These are phyloP conservation scores for Rhabditoides inermis DNA, from an alignment of 2,888 invertebrate species.

Conservation along the genomic window DNA sequence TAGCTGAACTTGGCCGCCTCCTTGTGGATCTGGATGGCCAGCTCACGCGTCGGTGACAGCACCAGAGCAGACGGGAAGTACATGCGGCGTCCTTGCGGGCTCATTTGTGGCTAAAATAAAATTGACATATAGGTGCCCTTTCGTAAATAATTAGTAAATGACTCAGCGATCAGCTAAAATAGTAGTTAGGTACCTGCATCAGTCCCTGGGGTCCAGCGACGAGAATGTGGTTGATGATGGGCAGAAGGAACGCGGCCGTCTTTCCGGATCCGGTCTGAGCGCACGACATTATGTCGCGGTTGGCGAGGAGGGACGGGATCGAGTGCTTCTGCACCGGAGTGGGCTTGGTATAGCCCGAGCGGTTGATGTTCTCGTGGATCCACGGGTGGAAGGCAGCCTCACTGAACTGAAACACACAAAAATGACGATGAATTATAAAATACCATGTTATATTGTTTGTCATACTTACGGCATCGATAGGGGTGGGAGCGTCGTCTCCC, in stretches of 20 bases:
- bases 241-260: conserved; percentile 95
- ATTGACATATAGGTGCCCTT: not conserved
- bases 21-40: conserved; percentile 69
- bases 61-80: conserved; percentile 91
- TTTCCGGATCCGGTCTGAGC: conserved; percentile 78
- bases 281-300: conserved; percentile 74
- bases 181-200: conserved; percentile 6
- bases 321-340: conserved; percentile 77
- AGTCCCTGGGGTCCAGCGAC: conserved; percentile 20
- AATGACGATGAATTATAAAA: not conserved
- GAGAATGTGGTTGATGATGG: conserved; percentile 93
- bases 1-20: conserved; percentile 62
- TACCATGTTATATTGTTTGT: not conserved
- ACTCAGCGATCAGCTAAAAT: not conserved
- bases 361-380: conserved; percentile 54
- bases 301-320: conserved; percentile 81
- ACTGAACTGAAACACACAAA: conserved; percentile 39
- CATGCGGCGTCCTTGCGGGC: conserved; percentile 66
- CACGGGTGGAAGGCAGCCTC: conserved; percentile 47
- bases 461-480: conserved; percentile 71
- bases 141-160: not conserved
- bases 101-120: conserved; percentile 29
- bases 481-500: conserved; percentile 81
- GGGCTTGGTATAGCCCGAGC: conserved; percentile 55
- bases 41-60: conserved; percentile 93